Percentiles rank a stretch among this genome's conserved stretches.
These are phyloP conservation scores for Rynchops niger DNA, from an alignment of 2,113 vertebrate species.

Conservation along the genomic window DNA sequence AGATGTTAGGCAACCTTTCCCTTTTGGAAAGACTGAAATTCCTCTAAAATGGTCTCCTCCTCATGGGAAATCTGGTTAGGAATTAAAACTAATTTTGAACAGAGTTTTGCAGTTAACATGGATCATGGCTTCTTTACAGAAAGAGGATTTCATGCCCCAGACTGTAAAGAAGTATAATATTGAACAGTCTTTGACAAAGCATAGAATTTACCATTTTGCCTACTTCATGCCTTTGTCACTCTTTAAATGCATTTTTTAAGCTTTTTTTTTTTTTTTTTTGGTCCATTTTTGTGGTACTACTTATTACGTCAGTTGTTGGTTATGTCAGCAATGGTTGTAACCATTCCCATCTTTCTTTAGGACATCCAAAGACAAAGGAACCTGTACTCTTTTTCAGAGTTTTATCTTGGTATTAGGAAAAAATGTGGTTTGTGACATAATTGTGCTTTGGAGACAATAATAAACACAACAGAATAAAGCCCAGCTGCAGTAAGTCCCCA, in stretches of 20 bases:
- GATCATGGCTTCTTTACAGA: background rate
- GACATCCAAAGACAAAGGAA: background rate
- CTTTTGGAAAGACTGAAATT: background rate
- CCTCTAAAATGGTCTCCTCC: background rate
- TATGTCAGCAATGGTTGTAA: background rate
- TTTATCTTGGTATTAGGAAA: background rate
- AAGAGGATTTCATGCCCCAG: background rate
- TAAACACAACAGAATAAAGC: background rate
- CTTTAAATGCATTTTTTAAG: background rate
- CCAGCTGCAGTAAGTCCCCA: background rate
- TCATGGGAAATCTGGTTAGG: background rate
- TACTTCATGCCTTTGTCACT: background rate
- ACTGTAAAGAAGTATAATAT: background rate
- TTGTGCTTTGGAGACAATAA: background rate
- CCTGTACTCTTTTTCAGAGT: background rate
- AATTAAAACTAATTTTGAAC: background rate
- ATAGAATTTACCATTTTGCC: background rate
- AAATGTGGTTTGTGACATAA: background rate
- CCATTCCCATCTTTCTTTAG: background rate
- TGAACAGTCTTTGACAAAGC: background rate
- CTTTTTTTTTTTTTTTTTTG: background rate
- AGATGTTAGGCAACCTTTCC: background rate
- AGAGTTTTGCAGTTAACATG: background rate
- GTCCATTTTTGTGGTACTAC: background rate
- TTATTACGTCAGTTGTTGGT: background rate